A percentile compares a stretch with the other conserved stretches of the same genome.
phyloP scores from a whole-genome alignment of 2,888 invertebrate genomes.

The Hydroisotoma schaefferi region DNA sequence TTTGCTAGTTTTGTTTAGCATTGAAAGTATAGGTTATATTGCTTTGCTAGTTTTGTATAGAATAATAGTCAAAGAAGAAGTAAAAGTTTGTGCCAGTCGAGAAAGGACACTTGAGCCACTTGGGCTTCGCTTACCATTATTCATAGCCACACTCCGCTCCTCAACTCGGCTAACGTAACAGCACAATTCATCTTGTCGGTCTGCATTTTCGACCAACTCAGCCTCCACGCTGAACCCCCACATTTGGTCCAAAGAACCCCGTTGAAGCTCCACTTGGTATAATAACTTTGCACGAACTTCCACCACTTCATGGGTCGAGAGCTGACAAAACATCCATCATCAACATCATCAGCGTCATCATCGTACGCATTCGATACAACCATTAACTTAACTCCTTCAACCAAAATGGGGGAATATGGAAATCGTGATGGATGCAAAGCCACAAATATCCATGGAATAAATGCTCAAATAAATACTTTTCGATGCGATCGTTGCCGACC shows the following conservation, averaged over 20 bases:
- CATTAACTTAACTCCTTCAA: neutral
- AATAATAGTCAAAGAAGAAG: no score
- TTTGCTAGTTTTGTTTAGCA: no score
- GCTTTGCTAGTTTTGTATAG: no score
- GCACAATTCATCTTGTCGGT: constrained; percentile 92
- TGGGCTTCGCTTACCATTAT: constrained; percentile 68
- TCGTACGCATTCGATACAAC: no score
- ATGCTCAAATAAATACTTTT: no score
- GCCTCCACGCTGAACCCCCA: constrained; percentile 98
- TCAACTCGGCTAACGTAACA: constrained; percentile 95
- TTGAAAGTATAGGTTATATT: no score
- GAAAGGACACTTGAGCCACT: constrained; percentile 14
- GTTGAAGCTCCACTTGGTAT: constrained; percentile 90
- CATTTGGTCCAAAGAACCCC: constrained; percentile 87
- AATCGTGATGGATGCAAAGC: no score
- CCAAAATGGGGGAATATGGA: no score
- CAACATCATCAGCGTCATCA: no score
- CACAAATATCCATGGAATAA: no score
- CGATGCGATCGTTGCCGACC: no score
- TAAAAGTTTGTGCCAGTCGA: neutral
- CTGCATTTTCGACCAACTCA: constrained; percentile 92
- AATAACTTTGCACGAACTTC: constrained; percentile 96
- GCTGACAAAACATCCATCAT: no score
- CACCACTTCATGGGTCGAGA: constrained; percentile 88
- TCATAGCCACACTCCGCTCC: constrained; percentile 92